phyloP scores from a whole-genome alignment of 2,113 vertebrate genomes.

The Anas platyrhynchos region DNA sequence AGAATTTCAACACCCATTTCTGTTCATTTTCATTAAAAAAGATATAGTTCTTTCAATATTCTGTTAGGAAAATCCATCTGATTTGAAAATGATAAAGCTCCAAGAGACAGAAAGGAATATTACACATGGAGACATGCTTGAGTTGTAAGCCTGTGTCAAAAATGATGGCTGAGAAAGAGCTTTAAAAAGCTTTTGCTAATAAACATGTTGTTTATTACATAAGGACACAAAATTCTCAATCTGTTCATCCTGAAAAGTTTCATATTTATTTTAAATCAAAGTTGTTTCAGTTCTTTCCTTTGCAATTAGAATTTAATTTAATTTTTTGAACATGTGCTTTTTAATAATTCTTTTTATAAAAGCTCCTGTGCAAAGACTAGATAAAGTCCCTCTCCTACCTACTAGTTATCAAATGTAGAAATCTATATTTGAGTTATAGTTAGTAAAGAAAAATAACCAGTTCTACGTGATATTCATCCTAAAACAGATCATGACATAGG shows the following conservation, averaged over 20 bases:
- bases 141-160: background rate
- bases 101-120: background rate
- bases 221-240: background rate
- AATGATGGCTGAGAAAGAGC: background rate
- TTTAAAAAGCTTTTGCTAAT: background rate
- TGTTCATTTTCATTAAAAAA: background rate
- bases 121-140: background rate
- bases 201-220: background rate
- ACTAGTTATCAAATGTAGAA: background rate
- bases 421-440: background rate
- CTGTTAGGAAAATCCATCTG: background rate
- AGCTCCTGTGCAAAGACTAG: background rate
- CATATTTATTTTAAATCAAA: background rate
- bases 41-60: accelerated
- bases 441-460: background rate
- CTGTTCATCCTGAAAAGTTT: background rate
- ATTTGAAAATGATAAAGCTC: background rate
- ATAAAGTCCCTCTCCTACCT: background rate
- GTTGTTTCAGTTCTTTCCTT: background rate
- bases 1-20: background rate
- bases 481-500: background rate
- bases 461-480: background rate
- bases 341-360: background rate
- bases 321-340: background rate
- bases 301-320: background rate